Percentiles rank a stretch among this genome's conserved stretches.
These are phyloP conservation scores for Aporophyla nigra DNA, from an alignment of 2,888 invertebrate genomes.

Conservation along the genomic window DNA sequence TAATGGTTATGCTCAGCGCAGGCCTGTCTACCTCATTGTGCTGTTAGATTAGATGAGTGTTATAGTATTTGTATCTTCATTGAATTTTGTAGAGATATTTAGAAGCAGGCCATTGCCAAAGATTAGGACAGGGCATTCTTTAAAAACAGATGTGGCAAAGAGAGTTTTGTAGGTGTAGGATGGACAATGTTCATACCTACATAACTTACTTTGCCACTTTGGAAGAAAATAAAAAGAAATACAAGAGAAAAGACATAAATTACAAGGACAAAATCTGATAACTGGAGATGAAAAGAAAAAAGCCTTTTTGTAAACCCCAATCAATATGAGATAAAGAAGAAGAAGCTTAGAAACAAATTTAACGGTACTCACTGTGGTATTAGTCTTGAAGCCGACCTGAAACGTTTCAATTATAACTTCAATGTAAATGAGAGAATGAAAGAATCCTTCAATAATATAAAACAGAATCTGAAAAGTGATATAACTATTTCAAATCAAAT, in stretches of 20 bases:
- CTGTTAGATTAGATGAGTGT: neutral
- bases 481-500: neutral
- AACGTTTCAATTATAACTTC: constrained; percentile 8
- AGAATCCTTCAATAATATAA: constrained; percentile 5
- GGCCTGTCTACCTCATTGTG: neutral
- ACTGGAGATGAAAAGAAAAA: neutral
- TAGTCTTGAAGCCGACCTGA: neutral
- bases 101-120: too few relatives aligned
- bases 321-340: too few relatives aligned
- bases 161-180: too few relatives aligned
- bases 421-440: constrained; percentile 10
- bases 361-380: neutral
- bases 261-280: neutral
- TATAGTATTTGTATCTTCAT: neutral
- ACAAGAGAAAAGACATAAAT: too few relatives aligned
- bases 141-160: too few relatives aligned
- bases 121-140: too few relatives aligned
- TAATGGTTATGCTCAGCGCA: neutral
- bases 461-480: constrained; percentile 21
- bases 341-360: neutral
- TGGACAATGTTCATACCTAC: too few relatives aligned
- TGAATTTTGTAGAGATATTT: too few relatives aligned
- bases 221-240: too few relatives aligned
- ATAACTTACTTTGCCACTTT: too few relatives aligned
- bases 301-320: too few relatives aligned